phyloP scores from a whole-genome alignment of 2,888 invertebrate genomes.

The Mythimna vitellina region DNA sequence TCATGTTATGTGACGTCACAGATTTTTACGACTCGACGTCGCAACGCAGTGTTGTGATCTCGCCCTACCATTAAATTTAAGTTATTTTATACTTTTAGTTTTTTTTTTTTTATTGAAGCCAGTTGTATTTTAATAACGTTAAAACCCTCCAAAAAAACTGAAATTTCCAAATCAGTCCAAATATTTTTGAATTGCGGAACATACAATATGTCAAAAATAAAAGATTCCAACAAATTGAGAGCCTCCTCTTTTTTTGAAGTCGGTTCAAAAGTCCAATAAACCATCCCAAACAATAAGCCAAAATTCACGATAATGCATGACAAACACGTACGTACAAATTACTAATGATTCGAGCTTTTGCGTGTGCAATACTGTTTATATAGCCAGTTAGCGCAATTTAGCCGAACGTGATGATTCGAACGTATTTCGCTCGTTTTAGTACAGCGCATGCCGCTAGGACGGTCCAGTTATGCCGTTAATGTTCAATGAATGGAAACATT shows the following conservation, averaged over 20 bases:
- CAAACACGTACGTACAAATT: constrained; percentile 36
- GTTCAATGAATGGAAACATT: constrained; percentile 47
- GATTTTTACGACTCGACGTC: too few relatives aligned
- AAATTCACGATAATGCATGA: constrained; percentile 4
- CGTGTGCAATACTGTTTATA: constrained; percentile 45
- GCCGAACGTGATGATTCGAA: constrained; percentile 53
- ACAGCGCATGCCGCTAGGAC: constrained; percentile 12
- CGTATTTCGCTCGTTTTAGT: constrained; percentile 47
- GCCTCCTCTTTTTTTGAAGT: background rate
- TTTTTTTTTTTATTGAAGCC: too few relatives aligned
- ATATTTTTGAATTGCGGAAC: too few relatives aligned
- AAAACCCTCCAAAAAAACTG: too few relatives aligned
- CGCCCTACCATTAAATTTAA: too few relatives aligned
- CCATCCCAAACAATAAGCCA: background rate
- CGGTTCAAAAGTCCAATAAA: background rate
- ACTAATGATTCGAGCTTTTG: constrained; percentile 51
- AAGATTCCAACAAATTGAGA: too few relatives aligned
- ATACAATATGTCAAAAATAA: too few relatives aligned
- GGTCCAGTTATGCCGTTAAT: constrained; percentile 47
- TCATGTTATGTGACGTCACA: too few relatives aligned
- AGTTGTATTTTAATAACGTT: too few relatives aligned
- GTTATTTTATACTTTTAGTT: too few relatives aligned
- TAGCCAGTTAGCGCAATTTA: constrained; percentile 48
- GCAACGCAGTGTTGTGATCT: too few relatives aligned
- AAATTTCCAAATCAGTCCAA: too few relatives aligned